These are phyloP conservation scores for Mesochorus sp. DNA, from an alignment of 2,888 invertebrate species.

Conservation along the genomic window DNA sequence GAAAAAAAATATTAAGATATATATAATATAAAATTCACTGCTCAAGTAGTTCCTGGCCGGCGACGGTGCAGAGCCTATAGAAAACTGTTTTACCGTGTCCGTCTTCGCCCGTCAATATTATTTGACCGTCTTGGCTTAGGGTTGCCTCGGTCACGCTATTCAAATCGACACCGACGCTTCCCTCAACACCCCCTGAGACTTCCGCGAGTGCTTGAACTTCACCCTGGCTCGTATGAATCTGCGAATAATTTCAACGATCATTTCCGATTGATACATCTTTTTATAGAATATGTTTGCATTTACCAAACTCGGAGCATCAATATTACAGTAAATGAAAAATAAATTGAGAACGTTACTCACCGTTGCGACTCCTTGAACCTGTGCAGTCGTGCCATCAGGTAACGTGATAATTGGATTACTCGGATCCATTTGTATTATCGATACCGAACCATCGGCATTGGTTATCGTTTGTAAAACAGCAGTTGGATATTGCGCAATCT, in stretches of 20 bases:
- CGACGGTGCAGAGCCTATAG: constrained; percentile 82
- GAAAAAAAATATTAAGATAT: too few relatives aligned
- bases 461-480: constrained; percentile 97
- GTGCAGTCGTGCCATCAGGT: constrained; percentile 97
- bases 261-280: background rate
- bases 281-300: too few relatives aligned
- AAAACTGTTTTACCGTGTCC: constrained; percentile 89
- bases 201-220: constrained; percentile 89
- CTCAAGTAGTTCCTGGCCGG: constrained; percentile 81
- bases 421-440: constrained; percentile 97
- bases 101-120: constrained; percentile 97
- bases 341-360: constrained; percentile 76
- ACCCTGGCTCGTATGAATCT: constrained; percentile 83
- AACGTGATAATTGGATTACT: constrained; percentile 96
- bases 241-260: constrained; percentile 65
- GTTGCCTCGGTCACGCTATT: constrained; percentile 95
- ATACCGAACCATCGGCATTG: constrained; percentile 97
- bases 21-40: constrained; percentile 74
- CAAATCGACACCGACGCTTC: constrained; percentile 92
- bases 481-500: constrained; percentile 90
- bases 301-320: too few relatives aligned
- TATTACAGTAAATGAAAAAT: too few relatives aligned
- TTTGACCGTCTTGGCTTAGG: constrained; percentile 95
- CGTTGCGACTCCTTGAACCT: constrained; percentile 92
- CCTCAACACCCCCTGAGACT: constrained; percentile 86